Conservation (phyloP, 2,888 invertebrate genomes). For the Diplolepis rosae region DNA sequence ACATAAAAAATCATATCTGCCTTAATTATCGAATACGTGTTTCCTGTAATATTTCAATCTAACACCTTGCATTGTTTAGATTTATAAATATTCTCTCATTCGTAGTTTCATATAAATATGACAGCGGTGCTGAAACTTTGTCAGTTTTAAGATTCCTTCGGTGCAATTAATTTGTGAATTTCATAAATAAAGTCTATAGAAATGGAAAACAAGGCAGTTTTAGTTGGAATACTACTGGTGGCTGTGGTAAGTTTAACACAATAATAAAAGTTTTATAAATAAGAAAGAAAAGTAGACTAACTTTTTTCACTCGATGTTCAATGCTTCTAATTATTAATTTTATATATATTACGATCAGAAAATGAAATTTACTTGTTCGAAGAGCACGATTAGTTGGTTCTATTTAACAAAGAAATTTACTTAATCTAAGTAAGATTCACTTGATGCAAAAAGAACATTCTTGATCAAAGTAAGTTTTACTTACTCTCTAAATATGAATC, state of each 20-base stretch:
- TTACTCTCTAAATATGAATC: too few relatives aligned
- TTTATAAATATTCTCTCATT: background rate
- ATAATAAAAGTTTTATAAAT: background rate
- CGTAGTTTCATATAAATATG: slow-evolving; percentile 18
- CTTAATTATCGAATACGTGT: background rate
- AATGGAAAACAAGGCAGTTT: background rate
- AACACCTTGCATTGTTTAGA: slow-evolving; percentile 18
- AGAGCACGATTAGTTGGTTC: too few relatives aligned
- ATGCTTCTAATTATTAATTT: background rate
- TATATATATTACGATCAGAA: background rate
- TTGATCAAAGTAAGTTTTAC: too few relatives aligned
- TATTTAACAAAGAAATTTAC: too few relatives aligned
- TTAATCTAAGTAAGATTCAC: too few relatives aligned
- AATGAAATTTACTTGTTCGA: too few relatives aligned
- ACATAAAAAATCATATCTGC: background rate
- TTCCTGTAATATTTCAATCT: background rate
- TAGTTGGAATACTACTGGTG: background rate
- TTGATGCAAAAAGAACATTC: too few relatives aligned
- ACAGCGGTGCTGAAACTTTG: background rate
- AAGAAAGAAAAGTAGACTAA: too few relatives aligned
- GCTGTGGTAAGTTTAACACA: background rate
- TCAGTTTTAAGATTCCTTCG: background rate
- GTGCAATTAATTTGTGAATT: background rate
- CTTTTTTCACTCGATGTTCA: too few relatives aligned
- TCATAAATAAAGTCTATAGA: background rate